These are phyloP conservation scores for Gastrophysa polygoni DNA, from an alignment of 2,888 invertebrate genomes.

Conservation along the genomic window DNA sequence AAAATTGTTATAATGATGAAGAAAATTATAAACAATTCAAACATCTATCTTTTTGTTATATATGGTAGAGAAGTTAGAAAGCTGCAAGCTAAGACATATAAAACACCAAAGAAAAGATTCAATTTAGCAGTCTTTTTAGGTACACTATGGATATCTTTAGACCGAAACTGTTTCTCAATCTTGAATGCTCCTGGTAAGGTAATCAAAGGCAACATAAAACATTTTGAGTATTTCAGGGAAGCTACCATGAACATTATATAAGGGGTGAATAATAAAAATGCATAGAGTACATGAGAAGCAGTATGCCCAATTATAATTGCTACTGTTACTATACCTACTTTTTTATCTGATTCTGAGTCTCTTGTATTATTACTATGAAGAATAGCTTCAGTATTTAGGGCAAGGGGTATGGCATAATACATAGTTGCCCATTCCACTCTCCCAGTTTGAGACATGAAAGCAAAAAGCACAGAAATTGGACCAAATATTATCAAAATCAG, in stretches of 20 bases:
- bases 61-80: constrained; percentile 70
- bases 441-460: constrained; percentile 92
- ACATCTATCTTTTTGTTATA: constrained; percentile 57
- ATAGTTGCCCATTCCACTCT: constrained; percentile 89
- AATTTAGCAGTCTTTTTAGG: constrained; percentile 89
- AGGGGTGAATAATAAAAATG: constrained; percentile 86
- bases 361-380: constrained; percentile 94
- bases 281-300: constrained; percentile 89
- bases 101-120: constrained; percentile 88
- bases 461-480: constrained; percentile 91
- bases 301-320: constrained; percentile 93
- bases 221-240: constrained; percentile 81
- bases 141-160: constrained; percentile 77
- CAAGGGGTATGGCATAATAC: constrained; percentile 91
- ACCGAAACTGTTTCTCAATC: constrained; percentile 87
- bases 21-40: constrained; percentile 24
- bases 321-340: constrained; percentile 91
- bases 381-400: constrained; percentile 93
- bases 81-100: constrained; percentile 85
- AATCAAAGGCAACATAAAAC: constrained; percentile 87
- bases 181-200: constrained; percentile 89
- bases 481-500: constrained; percentile 92
- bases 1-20: constrained; percentile 22
- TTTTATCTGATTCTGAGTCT: constrained; percentile 85
- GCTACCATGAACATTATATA: constrained; percentile 89